These are phyloP conservation scores for Centrocercus urophasianus DNA, from an alignment of 2,113 vertebrate genomes.

Conservation along the genomic window DNA sequence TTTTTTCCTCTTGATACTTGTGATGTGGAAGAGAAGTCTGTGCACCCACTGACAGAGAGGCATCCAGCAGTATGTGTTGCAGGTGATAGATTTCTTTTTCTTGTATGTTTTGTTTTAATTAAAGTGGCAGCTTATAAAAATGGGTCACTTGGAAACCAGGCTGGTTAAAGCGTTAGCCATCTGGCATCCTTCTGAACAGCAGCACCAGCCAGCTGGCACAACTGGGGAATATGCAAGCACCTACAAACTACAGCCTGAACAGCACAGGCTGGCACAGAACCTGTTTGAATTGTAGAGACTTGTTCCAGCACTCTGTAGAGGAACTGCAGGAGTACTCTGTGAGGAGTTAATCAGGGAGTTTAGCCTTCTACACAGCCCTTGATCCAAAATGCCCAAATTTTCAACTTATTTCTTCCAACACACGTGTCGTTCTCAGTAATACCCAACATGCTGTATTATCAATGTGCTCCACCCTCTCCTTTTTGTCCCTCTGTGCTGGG, in stretches of 20 bases:
- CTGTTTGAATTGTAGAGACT: neutral
- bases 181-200: conserved; percentile 34
- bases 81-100: neutral
- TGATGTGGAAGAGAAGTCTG: neutral
- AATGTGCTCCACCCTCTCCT: neutral
- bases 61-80: neutral
- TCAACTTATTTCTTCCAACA: neutral
- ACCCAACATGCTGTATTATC: neutral
- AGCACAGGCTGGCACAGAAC: neutral
- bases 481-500: neutral
- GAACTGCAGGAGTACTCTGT: neutral
- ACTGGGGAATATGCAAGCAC: neutral
- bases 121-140: conserved; percentile 21
- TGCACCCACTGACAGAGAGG: neutral
- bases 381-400: neutral
- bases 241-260: neutral
- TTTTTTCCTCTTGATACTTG: neutral
- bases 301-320: neutral
- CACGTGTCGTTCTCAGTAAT: neutral
- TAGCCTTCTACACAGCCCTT: neutral
- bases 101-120: conserved; percentile 7
- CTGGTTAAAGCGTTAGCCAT: neutral
- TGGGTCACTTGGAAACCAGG: neutral
- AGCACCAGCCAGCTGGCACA: conserved; percentile 2
- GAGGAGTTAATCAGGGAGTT: neutral